Evolutionary conservation across 2,888 invertebrate genomes (phyloP).

Genomic region (Bimastos eiseni): DNA sequence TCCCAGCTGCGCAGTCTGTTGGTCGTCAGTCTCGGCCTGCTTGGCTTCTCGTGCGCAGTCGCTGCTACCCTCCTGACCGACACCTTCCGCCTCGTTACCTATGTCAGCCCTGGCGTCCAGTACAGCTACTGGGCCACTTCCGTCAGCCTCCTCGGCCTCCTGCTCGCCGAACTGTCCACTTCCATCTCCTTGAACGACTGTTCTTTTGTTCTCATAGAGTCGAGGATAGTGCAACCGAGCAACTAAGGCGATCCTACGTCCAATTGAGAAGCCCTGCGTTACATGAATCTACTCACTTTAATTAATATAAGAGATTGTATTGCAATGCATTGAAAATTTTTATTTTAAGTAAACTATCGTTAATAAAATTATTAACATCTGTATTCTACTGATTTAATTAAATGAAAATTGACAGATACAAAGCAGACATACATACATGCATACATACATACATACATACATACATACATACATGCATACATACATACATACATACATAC

Average conservation of each 20-base stretch:
- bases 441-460: too few relatives aligned
- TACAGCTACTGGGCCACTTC: constrained; percentile 8
- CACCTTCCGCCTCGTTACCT: background rate
- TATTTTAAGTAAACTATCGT: background rate
- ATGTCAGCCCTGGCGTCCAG: background rate
- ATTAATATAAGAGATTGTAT: background rate
- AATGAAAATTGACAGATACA: too few relatives aligned
- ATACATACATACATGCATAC: too few relatives aligned
- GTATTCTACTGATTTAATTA: too few relatives aligned
- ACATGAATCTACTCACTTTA: background rate
- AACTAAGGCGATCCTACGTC: background rate
- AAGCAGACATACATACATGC: too few relatives aligned
- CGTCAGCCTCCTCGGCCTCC: background rate
- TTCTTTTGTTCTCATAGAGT: background rate
- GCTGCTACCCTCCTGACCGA: background rate
- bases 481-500: too few relatives aligned
- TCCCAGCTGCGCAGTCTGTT: background rate
- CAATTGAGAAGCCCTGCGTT: background rate
- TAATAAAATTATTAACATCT: background rate
- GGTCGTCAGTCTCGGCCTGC: background rate
- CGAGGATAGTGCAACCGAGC: background rate
- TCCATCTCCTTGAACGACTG: constrained; percentile 9
- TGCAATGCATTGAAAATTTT: background rate
- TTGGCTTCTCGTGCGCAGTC: background rate
- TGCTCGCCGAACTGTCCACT: background rate